Evolutionary conservation across 2,113 vertebrate genomes (phyloP).

Genomic region (Grammomys dolichurus): DNA sequence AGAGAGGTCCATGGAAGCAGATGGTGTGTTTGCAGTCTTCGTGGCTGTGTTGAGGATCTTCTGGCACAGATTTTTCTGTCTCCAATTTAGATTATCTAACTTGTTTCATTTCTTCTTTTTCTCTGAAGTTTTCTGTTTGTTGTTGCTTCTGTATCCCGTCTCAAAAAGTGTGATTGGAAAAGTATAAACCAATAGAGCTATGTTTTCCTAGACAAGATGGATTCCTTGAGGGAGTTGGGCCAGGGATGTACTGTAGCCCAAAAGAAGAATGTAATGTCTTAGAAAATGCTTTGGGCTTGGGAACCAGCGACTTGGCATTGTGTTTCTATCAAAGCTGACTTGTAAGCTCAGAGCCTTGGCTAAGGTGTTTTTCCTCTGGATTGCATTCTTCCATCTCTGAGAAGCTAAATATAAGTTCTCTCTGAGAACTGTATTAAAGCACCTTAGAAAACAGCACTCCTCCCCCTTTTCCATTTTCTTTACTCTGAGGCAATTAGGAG

Average conservation of each 20-base stretch:
- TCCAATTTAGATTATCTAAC: not conserved
- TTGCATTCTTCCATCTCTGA: not conserved
- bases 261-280: slow-evolving; percentile 39
- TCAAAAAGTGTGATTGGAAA: not conserved
- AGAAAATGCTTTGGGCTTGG: not conserved
- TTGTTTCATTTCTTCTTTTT: not conserved
- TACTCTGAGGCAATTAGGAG: not conserved
- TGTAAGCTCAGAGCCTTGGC: not conserved
- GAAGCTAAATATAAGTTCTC: not conserved
- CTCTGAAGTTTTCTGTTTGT: not conserved
- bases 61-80: not conserved
- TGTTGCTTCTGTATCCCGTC: not conserved
- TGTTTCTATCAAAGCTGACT: slow-evolving; percentile 20
- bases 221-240: not conserved
- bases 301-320: not conserved
- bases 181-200: not conserved
- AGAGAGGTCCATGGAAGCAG: not conserved
- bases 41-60: not conserved
- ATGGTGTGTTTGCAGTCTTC: not conserved
- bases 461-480: not conserved
- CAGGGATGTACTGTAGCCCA: not conserved
- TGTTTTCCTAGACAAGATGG: slow-evolving; percentile 24
- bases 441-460: not conserved
- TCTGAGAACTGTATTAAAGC: not conserved
- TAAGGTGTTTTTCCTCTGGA: not conserved